A percentile compares a stretch with the other conserved stretches of the same genome.
phyloP scores from a whole-genome alignment of 2,797 vertebrate genomes.

The Pangasius sanitwongsei region DNA sequence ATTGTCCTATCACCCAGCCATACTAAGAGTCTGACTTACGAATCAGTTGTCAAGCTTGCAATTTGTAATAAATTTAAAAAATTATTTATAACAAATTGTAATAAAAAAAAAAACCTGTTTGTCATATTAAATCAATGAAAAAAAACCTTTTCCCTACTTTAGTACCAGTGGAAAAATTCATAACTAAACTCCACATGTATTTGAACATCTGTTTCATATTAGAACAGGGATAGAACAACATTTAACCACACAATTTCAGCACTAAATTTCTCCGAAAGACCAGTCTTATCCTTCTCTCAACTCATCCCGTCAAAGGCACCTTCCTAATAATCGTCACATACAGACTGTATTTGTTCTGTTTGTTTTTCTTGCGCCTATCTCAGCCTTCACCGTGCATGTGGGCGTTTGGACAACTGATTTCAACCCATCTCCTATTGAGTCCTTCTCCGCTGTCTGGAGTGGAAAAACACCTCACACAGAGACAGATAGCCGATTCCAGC shows the following conservation, averaged over 20 bases:
- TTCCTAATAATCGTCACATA: slow-evolving; percentile 16
- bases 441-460: slow-evolving; percentile 43
- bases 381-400: slow-evolving; percentile 48
- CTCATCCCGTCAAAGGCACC: slow-evolving; percentile 11
- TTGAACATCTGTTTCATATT: slow-evolving; percentile 24
- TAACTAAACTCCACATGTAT: background rate
- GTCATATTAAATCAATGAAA: background rate
- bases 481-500: slow-evolving; percentile 41
- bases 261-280: background rate
- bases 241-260: slow-evolving; percentile 16
- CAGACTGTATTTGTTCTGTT: slow-evolving; percentile 37
- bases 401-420: slow-evolving; percentile 46
- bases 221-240: background rate
- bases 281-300: background rate
- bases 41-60: background rate
- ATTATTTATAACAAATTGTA: background rate
- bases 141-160: background rate
- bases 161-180: slow-evolving; percentile 12
- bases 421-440: slow-evolving; percentile 48
- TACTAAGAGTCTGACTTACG: background rate
- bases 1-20: background rate
- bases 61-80: background rate
- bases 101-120: background rate
- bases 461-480: slow-evolving; percentile 49
- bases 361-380: slow-evolving; percentile 31